Percentiles rank a stretch among this genome's conserved stretches.
These are phyloP conservation scores for Parapsyche elsis DNA, from an alignment of 1,140 invertebrate genomes.

Conservation along the genomic window DNA sequence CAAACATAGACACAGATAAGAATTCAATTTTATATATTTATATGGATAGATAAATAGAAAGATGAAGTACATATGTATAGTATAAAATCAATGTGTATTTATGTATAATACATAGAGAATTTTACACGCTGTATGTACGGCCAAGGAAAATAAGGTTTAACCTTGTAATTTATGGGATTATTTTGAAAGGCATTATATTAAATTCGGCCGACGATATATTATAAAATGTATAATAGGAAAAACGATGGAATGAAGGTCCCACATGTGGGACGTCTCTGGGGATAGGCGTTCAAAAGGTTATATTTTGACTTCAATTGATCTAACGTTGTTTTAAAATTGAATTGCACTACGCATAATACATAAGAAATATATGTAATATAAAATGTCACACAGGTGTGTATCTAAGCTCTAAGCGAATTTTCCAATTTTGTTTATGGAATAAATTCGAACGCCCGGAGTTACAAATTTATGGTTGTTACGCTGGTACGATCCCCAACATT, in stretches of 20 bases:
- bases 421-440: neutral
- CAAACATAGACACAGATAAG: neutral
- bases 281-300: too few species aligned
- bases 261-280: too few species aligned
- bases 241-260: too few species aligned
- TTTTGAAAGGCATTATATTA: conserved; percentile 25
- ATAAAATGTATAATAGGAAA: neutral
- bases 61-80: neutral
- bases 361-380: too few species aligned
- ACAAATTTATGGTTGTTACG: neutral
- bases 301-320: too few species aligned
- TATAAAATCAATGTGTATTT: too few species aligned
- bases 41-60: neutral
- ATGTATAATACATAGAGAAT: neutral
- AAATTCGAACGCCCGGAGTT: neutral
- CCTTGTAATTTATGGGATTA: conserved; percentile 26
- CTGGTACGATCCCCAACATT: neutral
- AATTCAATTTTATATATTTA: neutral
- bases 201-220: neutral
- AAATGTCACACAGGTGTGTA: neutral
- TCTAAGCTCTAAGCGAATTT: neutral
- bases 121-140: neutral
- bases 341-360: too few species aligned
- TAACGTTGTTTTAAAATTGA: too few species aligned
- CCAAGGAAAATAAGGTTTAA: conserved; percentile 15